Base-by-base conservation (phyloP, 2,797 vertebrate genomes). In the Sebastes baramenuke region DNA sequence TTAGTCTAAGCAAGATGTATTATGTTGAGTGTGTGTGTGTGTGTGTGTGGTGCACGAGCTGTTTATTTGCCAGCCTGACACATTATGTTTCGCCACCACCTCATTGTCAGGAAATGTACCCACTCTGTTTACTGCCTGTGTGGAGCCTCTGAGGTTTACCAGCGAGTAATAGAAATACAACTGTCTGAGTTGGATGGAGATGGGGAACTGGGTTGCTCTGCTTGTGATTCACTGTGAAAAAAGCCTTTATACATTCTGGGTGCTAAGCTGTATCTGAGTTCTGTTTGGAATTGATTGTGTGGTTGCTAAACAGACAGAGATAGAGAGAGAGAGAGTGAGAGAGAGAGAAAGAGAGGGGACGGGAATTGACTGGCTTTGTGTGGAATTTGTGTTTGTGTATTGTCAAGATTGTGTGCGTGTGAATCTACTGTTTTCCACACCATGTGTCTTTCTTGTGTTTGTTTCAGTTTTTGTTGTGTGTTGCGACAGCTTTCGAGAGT, bases 241-340 rank as follows among this genome's bases (percentile, higher is more conserved):
- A 92, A 93, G 66, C 88, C 75, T 93, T 89, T 92, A 60, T 92
- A 78, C 84, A 90, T 83, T 83, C 72, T 77, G 83, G 68, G 86
- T 91, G 88, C 88, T 93, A 85, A 93, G 91, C 92, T 91, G 88
- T 88, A 80, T 91, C 88, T 90, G 89, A 94, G 88, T 90, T 91
- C 88, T 93, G 91, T 90, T 91, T 93, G 89, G 89, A 92, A 92
- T 92, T 92, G 93, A 95, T 95, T 94, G 90, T 92, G 91, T 84
- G 76, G 86, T 84, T 93, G 91, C 89, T 93, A 91, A 94, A 93
- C 87, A 93, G 93, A 38, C 36, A 80, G 84, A 61, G 30, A 24
- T 60, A 77, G 74, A 84, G 75, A 61, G 34, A 24, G 36, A 2
- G 66, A 46, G 54, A 73, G 58, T 0, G 77, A 61, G 34, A n/a